A percentile compares a stretch with the other conserved stretches of the same genome.
Conservation (phyloP, 2,888 invertebrate species). For the Acanthosoma haemorrhoidale region DNA sequence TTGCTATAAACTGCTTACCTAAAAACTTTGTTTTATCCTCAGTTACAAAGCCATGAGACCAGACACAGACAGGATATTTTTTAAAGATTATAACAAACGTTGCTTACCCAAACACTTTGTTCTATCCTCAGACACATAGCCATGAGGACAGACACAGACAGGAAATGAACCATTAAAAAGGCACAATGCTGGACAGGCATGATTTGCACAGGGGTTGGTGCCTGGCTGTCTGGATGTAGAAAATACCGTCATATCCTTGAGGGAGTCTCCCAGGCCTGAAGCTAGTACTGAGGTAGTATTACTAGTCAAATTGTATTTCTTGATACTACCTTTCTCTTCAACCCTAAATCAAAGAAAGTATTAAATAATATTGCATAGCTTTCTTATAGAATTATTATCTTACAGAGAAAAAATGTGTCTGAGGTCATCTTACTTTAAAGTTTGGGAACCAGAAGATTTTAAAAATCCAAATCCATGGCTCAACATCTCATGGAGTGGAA, state of each 20-base stretch:
- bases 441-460: too few relatives aligned
- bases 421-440: too few relatives aligned
- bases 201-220: conserved; percentile 57
- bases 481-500: too few relatives aligned
- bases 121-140: conserved; percentile 61
- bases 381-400: too few relatives aligned
- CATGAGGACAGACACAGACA: conserved; percentile 79
- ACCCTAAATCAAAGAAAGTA: not conserved
- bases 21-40: too few relatives aligned
- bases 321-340: conserved; percentile 26
- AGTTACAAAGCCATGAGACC: too few relatives aligned
- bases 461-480: too few relatives aligned
- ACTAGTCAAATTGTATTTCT: not conserved
- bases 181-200: conserved; percentile 48
- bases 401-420: too few relatives aligned
- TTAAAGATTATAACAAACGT: too few relatives aligned
- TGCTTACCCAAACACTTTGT: conserved; percentile 58
- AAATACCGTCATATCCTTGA: conserved; percentile 58
- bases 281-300: conserved; percentile 48
- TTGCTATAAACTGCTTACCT: too few relatives aligned
- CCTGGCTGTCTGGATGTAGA: conserved; percentile 51
- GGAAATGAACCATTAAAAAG: conserved; percentile 62
- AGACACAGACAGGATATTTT: too few relatives aligned
- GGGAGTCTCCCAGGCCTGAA: conserved; percentile 57
- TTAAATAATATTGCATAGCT: too few relatives aligned